Evolutionary conservation across 2,888 invertebrate species (phyloP).

Genomic region (Platycheirus albimanus): DNA sequence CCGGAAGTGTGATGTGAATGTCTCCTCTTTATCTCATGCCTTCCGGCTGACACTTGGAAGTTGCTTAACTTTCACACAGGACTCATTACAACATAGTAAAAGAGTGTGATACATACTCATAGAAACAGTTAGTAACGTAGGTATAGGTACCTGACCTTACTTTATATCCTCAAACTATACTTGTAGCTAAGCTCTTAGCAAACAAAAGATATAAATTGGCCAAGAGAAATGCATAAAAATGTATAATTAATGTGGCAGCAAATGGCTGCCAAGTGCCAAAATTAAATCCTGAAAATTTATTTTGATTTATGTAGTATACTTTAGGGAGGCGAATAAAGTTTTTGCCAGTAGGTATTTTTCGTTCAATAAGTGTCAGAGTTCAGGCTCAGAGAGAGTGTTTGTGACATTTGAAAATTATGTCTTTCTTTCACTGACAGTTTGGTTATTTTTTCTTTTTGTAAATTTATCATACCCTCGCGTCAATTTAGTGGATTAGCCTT

Average conservation of each 20-base stretch:
- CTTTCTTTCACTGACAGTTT: too few relatives aligned
- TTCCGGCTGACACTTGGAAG: conserved; percentile 44
- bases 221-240: conserved; percentile 5
- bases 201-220: conserved; percentile 25
- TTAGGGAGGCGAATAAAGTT: neutral
- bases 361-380: conserved; percentile 14
- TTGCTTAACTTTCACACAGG: conserved; percentile 19
- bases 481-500: too few relatives aligned
- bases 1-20: conserved; percentile 46
- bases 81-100: neutral
- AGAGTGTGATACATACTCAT: neutral
- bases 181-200: neutral
- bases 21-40: conserved; percentile 38
- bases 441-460: too few relatives aligned
- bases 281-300: conserved; percentile 40
- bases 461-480: too few relatives aligned
- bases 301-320: conserved; percentile 32
- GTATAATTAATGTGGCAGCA: conserved; percentile 20
- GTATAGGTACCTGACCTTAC: conserved; percentile 13
- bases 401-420: too few relatives aligned
- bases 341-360: neutral
- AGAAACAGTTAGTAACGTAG: too few relatives aligned
- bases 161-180: neutral
- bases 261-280: conserved; percentile 38
- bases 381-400: too few relatives aligned